Evolutionary conservation across 2,888 invertebrate genomes (phyloP).

Genomic region (Saturnia pavonia): DNA sequence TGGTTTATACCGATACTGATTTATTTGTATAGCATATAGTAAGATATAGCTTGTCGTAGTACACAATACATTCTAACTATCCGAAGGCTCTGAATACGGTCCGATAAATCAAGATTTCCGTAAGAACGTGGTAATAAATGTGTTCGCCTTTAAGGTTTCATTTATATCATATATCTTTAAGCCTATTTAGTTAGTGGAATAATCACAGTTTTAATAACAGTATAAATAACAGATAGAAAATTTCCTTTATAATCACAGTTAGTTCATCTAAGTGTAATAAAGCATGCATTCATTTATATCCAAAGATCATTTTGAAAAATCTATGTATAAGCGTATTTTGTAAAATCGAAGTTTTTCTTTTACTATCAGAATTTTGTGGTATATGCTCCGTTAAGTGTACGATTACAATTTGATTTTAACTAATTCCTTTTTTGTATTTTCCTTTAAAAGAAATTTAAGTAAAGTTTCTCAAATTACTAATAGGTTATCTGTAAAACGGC

Average conservation of each 20-base stretch:
- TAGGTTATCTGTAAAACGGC: conserved; percentile 40
- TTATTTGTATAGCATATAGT: conserved; percentile 1
- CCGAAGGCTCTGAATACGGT: neutral
- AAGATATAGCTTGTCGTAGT: conserved; percentile 12
- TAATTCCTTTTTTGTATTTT: neutral
- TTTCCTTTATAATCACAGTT: no score
- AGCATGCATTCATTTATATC: no score
- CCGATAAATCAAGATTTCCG: neutral
- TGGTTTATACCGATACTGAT: conserved; percentile 10
- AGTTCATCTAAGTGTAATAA: no score
- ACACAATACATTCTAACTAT: conserved; percentile 25
- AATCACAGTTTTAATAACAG: no score
- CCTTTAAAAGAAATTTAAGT: neutral
- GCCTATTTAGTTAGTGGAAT: neutral
- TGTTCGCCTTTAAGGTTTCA: neutral
- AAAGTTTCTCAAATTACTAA: conserved; percentile 36
- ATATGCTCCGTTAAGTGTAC: neutral
- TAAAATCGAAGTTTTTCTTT: neutral
- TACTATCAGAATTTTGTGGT: neutral
- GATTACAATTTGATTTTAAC: neutral
- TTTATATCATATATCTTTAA: neutral
- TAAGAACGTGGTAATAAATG: conserved; percentile 9
- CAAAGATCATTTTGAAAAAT: no score
- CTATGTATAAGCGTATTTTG: no score
- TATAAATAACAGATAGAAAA: no score